Evolutionary conservation across 2,888 invertebrate genomes (phyloP), one percentile per base, ranked within the genome.

Genomic region (Drosophila ochracea): DNA sequence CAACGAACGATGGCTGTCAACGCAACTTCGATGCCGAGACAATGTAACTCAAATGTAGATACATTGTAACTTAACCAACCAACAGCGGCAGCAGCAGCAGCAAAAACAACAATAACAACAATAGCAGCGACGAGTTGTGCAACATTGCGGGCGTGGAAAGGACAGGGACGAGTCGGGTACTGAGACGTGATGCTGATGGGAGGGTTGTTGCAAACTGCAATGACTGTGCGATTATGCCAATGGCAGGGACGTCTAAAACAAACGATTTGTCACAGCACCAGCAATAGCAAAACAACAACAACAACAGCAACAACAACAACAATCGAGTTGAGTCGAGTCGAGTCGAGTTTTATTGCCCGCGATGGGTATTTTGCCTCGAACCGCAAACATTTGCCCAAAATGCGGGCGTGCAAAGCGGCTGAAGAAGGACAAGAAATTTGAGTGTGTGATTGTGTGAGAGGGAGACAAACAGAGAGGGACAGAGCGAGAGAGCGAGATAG

Each of bases 141-240:
- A 84, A 84, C 78, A 82, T 58, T 64, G 78, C 33, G 69, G 76
- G 39, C 16, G 70, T 35, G 31, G 25, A 35, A 30, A 28, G 31
- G 4, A 9, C 21, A 47, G 41, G 30, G 35, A 10, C 35, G 25
- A 35, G 35, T 11, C 13, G 4, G 30, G 16, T 5, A 35, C 16
- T 5, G 35, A 0, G 5, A 16, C 35, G 35, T 35, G 9, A 41
- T 19, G 21, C 7, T 16, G 35, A 47, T 33, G 49, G 39, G 25
- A 49, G 35, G 37, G 35, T 49, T 41, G 30, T 21, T 58, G 58
- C 68, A 78, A 88, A 64, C 78, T 74, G 87, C 91, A 90, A 86
- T 86, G 89, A 90, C 87, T 89, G 84, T 83, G 86, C 91, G 85
- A 85, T 85, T 85, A 85, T 85, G 91, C 91, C 87, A 81, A 88